Conservation (phyloP, 2,888 invertebrate species). For the Sceliomorpha sp. region DNA sequence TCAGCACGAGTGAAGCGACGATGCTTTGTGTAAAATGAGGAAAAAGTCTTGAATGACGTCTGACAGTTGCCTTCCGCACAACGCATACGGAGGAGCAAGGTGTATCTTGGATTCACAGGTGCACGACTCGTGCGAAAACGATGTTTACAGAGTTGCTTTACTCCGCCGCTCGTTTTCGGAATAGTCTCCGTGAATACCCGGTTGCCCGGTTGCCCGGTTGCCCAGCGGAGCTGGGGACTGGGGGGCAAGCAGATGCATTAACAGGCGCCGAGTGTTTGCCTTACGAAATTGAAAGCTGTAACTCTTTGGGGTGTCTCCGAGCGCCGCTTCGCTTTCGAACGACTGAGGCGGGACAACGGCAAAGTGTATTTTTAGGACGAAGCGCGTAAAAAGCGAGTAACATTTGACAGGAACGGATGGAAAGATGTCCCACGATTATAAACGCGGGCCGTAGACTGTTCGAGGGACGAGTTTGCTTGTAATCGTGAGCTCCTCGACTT, state of each 20-base stretch:
- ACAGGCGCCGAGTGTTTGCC: conserved; percentile 62
- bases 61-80: too few relatives aligned
- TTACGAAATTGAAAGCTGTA: conserved; percentile 73
- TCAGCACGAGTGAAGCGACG: too few relatives aligned
- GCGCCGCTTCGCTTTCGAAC: conserved; percentile 22
- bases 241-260: conserved; percentile 17
- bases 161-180: conserved; percentile 16
- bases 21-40: too few relatives aligned
- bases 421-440: conserved; percentile 9
- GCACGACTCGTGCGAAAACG: too few relatives aligned
- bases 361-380: conserved; percentile 69
- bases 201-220: conserved; percentile 2
- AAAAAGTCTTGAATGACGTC: too few relatives aligned
- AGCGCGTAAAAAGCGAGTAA: conserved; percentile 58
- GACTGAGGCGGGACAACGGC: conserved; percentile 20
- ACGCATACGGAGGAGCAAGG: too few relatives aligned
- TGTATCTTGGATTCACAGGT: too few relatives aligned
- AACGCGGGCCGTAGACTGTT: too few relatives aligned
- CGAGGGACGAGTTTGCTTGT: too few relatives aligned
- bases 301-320: conserved; percentile 65
- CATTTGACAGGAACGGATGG: conserved; percentile 61
- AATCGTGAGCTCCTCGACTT: too few relatives aligned
- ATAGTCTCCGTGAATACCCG: conserved; percentile 7
- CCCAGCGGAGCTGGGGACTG: too few relatives aligned
- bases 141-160: too few relatives aligned